Conservation (phyloP, 2,113 vertebrate species). For the Xenopus laevis region DNA sequence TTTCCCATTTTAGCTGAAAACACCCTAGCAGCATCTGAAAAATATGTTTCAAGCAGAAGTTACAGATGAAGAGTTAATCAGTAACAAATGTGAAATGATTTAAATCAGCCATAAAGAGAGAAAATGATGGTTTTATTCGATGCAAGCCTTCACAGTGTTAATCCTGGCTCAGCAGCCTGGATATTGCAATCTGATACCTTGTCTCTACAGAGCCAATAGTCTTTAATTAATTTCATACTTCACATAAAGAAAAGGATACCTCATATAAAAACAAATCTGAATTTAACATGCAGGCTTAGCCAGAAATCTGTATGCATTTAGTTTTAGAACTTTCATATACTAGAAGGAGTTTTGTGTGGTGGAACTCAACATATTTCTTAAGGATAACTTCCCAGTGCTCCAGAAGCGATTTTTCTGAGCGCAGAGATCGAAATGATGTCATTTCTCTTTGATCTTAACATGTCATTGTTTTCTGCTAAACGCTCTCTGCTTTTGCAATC, state of each 20-base stretch:
- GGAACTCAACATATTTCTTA: slow-evolving; percentile 8
- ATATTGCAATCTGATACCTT: too few relatives aligned
- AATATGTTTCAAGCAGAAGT: not conserved
- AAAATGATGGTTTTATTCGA: not conserved
- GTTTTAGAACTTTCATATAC: not conserved
- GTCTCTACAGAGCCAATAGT: too few relatives aligned
- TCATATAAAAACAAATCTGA: not conserved
- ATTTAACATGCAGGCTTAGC: not conserved
- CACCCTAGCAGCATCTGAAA: not conserved
- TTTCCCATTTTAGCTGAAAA: slow-evolving; percentile 16
- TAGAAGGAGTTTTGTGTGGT: not conserved
- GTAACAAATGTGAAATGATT: not conserved
- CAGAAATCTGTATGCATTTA: not conserved
- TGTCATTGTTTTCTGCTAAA: slow-evolving; percentile 41
- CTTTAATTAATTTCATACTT: too few relatives aligned
- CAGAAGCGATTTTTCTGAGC: slow-evolving; percentile 11
- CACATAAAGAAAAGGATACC: too few relatives aligned
- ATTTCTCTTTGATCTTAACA: slow-evolving; percentile 38
- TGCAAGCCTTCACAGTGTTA: too few relatives aligned
- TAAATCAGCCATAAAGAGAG: not conserved
- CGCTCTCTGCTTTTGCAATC: slow-evolving; percentile 23
- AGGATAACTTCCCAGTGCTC: slow-evolving; percentile 2
- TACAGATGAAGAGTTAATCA: not conserved
- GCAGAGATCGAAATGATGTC: slow-evolving; percentile 27
- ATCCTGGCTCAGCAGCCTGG: too few relatives aligned